Percentiles rank a stretch among this genome's conserved stretches.
Conservation (phyloP, 53 echinoderm and acorn worm genomes). For the Paelopatides confundens region DNA sequence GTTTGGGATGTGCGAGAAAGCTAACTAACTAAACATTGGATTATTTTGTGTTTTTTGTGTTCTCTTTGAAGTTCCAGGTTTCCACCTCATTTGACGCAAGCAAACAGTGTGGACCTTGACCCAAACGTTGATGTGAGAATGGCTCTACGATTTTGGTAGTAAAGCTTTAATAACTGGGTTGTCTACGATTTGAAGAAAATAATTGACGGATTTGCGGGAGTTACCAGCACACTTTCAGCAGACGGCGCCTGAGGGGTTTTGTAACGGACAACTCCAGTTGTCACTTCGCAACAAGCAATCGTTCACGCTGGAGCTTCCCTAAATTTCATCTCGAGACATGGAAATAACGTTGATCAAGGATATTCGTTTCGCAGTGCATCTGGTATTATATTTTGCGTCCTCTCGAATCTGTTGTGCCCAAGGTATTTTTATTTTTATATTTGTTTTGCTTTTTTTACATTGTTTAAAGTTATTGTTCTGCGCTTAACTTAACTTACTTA, state of each 20-base stretch:
- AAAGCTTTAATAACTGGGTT: background rate
- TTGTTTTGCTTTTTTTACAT: no score
- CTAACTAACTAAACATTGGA: background rate
- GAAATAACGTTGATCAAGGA: slow-evolving; percentile 14
- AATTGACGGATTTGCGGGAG: background rate
- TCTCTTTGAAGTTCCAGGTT: slow-evolving; percentile 28
- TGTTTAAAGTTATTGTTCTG: no score
- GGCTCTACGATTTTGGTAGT: background rate
- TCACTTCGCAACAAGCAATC: background rate
- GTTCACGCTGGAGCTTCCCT: background rate
- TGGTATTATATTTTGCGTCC: background rate
- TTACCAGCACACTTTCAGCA: background rate
- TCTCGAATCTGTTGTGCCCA: slow-evolving; percentile 18
- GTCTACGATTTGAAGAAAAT: background rate
- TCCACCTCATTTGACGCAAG: slow-evolving; percentile 29
- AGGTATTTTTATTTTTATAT: background rate
- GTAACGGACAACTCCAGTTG: background rate
- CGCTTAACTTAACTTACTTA: no score
- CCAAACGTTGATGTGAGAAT: background rate
- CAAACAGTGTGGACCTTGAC: slow-evolving; percentile 37
- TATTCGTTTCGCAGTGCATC: slow-evolving; percentile 13
- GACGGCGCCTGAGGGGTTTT: background rate
- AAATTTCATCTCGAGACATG: slow-evolving; percentile 10
- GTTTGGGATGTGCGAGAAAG: background rate
- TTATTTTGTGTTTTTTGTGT: background rate